A percentile compares a stretch with the other conserved stretches of the same genome.
Conservation (phyloP, 2,113 vertebrate genomes). For the Phocoena phocoena region DNA sequence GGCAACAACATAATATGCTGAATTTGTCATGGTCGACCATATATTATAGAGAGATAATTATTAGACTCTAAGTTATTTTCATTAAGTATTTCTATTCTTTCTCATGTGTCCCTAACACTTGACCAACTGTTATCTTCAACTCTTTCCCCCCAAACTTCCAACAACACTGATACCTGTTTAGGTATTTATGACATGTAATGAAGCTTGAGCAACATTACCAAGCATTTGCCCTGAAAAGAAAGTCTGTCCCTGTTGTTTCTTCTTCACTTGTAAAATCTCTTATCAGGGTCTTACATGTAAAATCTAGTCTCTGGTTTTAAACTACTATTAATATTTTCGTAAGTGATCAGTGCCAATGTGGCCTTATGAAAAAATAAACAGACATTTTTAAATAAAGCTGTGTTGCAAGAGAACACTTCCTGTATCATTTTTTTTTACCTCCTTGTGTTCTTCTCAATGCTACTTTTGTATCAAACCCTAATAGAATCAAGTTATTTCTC, state of each 20-base stretch:
- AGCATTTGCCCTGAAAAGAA: background rate
- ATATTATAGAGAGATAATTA: background rate
- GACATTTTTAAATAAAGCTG: background rate
- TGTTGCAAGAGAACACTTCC: background rate
- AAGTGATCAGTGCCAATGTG: background rate
- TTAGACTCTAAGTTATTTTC: background rate
- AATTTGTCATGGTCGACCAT: background rate
- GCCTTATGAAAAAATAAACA: background rate
- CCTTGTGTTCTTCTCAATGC: background rate
- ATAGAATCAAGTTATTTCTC: background rate
- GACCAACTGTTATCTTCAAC: background rate
- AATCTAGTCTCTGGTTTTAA: background rate
- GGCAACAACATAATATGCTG: background rate
- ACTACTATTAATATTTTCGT: background rate
- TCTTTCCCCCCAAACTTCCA: background rate
- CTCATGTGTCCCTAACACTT: background rate
- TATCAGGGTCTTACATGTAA: background rate
- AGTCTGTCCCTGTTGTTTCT: background rate
- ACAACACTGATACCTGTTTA: background rate
- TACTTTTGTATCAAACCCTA: background rate
- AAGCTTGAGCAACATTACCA: background rate
- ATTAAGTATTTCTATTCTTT: background rate
- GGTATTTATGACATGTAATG: background rate
- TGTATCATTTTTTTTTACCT: background rate
- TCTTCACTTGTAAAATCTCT: background rate